Base-by-base conservation (phyloP, 1,140 invertebrate species). In the Coptotermes formosanus region DNA sequence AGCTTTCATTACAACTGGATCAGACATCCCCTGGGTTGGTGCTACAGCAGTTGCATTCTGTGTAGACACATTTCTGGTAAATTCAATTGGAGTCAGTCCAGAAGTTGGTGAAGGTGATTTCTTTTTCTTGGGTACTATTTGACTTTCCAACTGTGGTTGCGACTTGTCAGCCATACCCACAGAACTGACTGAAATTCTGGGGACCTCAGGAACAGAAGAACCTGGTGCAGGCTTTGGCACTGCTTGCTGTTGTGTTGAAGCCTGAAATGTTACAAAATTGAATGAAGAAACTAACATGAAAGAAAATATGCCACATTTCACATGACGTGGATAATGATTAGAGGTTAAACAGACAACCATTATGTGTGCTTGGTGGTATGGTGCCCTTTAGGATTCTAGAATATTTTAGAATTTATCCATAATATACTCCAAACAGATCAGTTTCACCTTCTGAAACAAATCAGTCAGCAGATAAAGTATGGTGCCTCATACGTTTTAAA, bases 61-160 rank as follows among this genome's bases (percentile, higher is more conserved):
- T 75, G 59, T n/a, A 21, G 64, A 16, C 64, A 75, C 7, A 52
- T 48, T 16, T 83, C 21, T 83, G 1, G 83, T 52, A 52, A 9
- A 25, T 84, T 55, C 83, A 84, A 59, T 38, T 32, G 83, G 83
- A 84, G 45, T 84, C 7, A 84, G 55, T 11, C 83, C 83, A 25
- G n/a, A 84, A 9, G 45, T 48, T n/a, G 83, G n/a, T n/a, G 64
- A 84, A 2, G 83, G 30, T 44, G 38, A 44, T n/a, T 82, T 82
- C 82, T 82, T 82, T 43, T 82, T n/a, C 32, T 44, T 38, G 3
- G 32, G 23, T 30, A 75, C 64, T 75, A 1, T 3, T 30, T 30
- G 30, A 75, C n/a, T 75, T 75, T 30, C 64, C 16, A 30, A 75
- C n/a, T 12, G 52, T 21, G 19, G 19, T 4, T 55, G 52, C 19